Evolutionary conservation across 2,888 invertebrate species (phyloP), one percentile per base, ranked within the genome.

Genomic region (Dichetophora obliterata): DNA sequence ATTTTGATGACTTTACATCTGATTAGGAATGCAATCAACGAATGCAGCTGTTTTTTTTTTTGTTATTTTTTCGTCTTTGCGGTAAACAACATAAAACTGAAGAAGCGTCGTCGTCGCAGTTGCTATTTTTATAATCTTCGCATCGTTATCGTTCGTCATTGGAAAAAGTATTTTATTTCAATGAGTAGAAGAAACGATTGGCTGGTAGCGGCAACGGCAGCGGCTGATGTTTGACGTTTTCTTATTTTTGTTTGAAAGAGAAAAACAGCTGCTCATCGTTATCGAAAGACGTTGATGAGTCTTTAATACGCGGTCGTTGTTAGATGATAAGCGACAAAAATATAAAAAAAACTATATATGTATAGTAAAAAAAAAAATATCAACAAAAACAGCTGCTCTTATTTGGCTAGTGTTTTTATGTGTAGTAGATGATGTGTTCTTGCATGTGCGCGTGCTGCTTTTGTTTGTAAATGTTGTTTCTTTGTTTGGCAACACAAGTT

Each of bases 151-250:
- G 43, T 43, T 1, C 6, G 43, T 2, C 43, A 22, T 24, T 9
- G 24, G 57, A 31, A 59, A 63, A 63, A 63, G 63, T 63, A 63
- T 63, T 63, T 31, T 63, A 31, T 63, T 63, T 63, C 63, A 63
- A 63, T 31, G 63, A 24, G 11, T 14, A 63, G n/a, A 27, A n/a
- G 54, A 19, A 19, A 19, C 54, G 11, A 34, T 2, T 14, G 52
- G 52, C 52, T 8, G 61, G 16, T 16, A 27, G 9, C 31, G 24
- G 31, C 16, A 24, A n/a, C 54, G 6, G n/a, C 22, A 6, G 19
- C n/a, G 19, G 54, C 54, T 54, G 54, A 22, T 22, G 63, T 63
- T 63, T 63, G 63, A 63, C 63, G 31, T 63, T 63, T 63, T 63
- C 63, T 31, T 31, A 63, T 31, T 63, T n/a, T 24, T 34, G 31